Conservation (phyloP, 2,888 invertebrate species). For the Metalampra italica region DNA sequence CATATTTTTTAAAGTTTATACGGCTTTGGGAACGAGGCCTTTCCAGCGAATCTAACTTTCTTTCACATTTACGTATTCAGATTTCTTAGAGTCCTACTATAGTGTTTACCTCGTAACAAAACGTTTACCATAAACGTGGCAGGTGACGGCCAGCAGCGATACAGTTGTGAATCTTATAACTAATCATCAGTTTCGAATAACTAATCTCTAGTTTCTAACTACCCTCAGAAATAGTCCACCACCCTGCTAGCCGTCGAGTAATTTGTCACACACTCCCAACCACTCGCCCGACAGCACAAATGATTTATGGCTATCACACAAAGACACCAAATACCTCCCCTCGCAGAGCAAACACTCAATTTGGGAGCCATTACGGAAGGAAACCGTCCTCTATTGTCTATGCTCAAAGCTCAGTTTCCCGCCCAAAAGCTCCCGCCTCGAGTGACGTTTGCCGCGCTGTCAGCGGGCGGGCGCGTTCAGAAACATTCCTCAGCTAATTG, state of each 20-base stretch:
- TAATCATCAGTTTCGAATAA: too few relatives aligned
- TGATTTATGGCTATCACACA: slow-evolving; percentile 69
- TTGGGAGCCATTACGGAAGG: slow-evolving; percentile 52
- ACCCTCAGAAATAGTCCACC: slow-evolving; percentile 38
- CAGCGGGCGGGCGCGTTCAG: slow-evolving; percentile 51
- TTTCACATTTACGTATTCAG: too few relatives aligned
- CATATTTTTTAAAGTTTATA: too few relatives aligned
- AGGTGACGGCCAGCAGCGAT: too few relatives aligned
- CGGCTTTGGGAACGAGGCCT: too few relatives aligned
- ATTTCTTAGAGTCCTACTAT: too few relatives aligned
- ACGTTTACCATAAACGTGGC: too few relatives aligned
- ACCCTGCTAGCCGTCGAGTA: slow-evolving; percentile 54
- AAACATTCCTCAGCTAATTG: slow-evolving; percentile 71
- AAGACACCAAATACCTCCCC: slow-evolving; percentile 68
- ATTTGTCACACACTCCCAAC: slow-evolving; percentile 68
- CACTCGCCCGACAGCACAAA: slow-evolving; percentile 58
- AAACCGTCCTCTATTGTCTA: slow-evolving; percentile 51
- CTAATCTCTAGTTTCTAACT: background rate
- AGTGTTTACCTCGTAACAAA: too few relatives aligned
- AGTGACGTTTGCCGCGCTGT: slow-evolving; percentile 43
- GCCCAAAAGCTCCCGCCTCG: slow-evolving; percentile 22
- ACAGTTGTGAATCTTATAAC: too few relatives aligned
- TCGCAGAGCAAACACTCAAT: slow-evolving; percentile 65
- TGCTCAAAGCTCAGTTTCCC: slow-evolving; percentile 51
- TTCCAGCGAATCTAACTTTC: too few relatives aligned